Evolutionary conservation across 2,888 invertebrate genomes (phyloP).

Genomic region (Mycalesis mineus): DNA sequence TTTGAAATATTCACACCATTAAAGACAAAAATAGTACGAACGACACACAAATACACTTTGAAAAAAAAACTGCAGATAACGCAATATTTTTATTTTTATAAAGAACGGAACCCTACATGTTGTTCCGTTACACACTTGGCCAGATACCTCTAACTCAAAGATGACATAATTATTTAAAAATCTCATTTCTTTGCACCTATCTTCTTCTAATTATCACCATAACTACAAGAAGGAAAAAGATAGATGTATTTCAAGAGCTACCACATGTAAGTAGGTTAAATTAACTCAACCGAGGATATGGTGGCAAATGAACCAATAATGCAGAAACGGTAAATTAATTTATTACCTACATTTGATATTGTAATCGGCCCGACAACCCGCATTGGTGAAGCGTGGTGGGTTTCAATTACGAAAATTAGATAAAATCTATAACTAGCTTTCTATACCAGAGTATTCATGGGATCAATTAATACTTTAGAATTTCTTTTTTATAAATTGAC

Average conservation of each 20-base stretch:
- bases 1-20: too few species aligned
- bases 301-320: slow-evolving; percentile 43
- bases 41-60: too few species aligned
- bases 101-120: neutral
- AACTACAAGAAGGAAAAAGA: slow-evolving; percentile 10
- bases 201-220: slow-evolving; percentile 13
- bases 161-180: slow-evolving; percentile 54
- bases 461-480: too few species aligned
- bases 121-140: neutral
- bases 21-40: too few species aligned
- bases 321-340: slow-evolving; percentile 53
- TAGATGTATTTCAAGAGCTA: neutral
- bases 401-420: too few species aligned
- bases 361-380: neutral
- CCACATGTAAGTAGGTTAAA: slow-evolving; percentile 24
- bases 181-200: slow-evolving; percentile 10
- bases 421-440: too few species aligned
- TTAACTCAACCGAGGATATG: slow-evolving; percentile 20
- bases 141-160: slow-evolving; percentile 14
- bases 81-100: too few species aligned
- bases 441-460: too few species aligned
- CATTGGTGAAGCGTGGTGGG: neutral
- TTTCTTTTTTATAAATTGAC: too few species aligned
- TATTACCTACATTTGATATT: neutral
- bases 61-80: too few species aligned